These are phyloP conservation scores for Hirtodrosophila histrioides DNA, from an alignment of 2,888 invertebrate genomes.

Conservation along the genomic window DNA sequence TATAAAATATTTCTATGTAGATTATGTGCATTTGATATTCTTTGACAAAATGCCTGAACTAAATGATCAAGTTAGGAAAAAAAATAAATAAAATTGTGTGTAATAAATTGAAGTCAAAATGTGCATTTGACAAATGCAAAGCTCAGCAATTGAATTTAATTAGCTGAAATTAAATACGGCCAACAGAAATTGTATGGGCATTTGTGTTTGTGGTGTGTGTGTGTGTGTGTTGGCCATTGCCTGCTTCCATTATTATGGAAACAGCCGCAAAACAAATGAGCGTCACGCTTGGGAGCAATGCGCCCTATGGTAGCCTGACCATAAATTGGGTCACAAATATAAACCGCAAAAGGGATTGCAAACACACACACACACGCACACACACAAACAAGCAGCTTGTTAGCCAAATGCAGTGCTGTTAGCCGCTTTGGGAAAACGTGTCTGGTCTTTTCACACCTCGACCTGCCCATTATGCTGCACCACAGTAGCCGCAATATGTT, in stretches of 20 bases:
- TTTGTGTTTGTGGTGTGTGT: conserved; percentile 7
- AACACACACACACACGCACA: conserved; percentile 8
- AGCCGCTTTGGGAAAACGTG: conserved; percentile 17
- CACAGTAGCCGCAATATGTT: conserved; percentile 68
- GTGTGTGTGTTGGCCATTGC: conserved; percentile 33
- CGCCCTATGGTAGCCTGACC: conserved; percentile 29
- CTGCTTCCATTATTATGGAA: conserved; percentile 57
- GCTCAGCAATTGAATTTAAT: conserved; percentile 64
- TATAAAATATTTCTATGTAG: too few species aligned
- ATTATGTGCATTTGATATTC: too few species aligned
- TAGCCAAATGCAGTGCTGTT: conserved; percentile 44
- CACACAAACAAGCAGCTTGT: conserved; percentile 4
- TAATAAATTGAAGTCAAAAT: conserved; percentile 11
- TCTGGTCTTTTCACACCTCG: conserved; percentile 49
- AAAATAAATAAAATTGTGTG: background rate
- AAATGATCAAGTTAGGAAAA: background rate
- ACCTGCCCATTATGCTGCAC: conserved; percentile 37
- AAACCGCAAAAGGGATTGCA: conserved; percentile 51
- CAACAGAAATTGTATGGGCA: conserved; percentile 7
- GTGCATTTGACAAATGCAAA: conserved; percentile 26
- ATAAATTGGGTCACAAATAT: conserved; percentile 65
- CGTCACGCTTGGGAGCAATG: conserved; percentile 38
- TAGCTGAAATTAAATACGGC: conserved; percentile 48
- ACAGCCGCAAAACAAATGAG: conserved; percentile 65
- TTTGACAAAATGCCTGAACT: background rate